Evolutionary conservation across 2,888 invertebrate species (phyloP).

Genomic region (Cheilosia vulpina): DNA sequence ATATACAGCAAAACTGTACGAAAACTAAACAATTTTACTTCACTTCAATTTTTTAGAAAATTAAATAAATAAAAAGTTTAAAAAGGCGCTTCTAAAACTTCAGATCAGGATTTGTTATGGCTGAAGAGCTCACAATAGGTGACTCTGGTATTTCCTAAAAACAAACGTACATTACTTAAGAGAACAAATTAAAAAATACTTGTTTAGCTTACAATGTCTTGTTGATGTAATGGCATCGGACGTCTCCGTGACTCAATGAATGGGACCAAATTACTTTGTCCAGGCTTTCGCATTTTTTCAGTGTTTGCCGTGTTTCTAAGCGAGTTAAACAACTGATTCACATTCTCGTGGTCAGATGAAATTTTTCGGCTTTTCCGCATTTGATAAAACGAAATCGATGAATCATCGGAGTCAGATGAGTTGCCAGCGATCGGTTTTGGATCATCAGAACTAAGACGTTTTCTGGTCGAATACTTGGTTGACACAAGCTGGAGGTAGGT

Average conservation of each 20-base stretch:
- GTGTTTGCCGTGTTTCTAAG: background rate
- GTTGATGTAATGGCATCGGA: background rate
- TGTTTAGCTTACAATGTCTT: conserved; percentile 28
- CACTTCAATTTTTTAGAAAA: conserved; percentile 4
- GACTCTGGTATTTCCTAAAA: conserved; percentile 62
- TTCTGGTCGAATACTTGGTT: conserved; percentile 5
- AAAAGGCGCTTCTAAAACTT: background rate
- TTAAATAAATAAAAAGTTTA: background rate
- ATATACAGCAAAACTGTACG: background rate
- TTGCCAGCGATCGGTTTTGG: conserved; percentile 23
- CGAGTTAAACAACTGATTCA: background rate
- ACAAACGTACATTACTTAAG: background rate
- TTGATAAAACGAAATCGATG: conserved; percentile 44
- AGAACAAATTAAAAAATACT: background rate
- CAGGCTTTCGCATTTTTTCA: background rate
- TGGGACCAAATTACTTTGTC: background rate
- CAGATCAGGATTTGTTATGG: conserved; percentile 21
- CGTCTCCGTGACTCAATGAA: background rate
- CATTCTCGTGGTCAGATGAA: background rate
- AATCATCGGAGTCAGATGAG: conserved; percentile 56
- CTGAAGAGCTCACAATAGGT: conserved; percentile 62
- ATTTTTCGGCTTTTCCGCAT: background rate
- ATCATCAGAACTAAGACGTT: conserved; percentile 30
- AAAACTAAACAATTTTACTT: conserved; percentile 16
- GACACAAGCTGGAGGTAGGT: conserved; percentile 3